These are phyloP conservation scores for Corapipo altera DNA, from an alignment of 2,113 vertebrate species.

Conservation along the genomic window DNA sequence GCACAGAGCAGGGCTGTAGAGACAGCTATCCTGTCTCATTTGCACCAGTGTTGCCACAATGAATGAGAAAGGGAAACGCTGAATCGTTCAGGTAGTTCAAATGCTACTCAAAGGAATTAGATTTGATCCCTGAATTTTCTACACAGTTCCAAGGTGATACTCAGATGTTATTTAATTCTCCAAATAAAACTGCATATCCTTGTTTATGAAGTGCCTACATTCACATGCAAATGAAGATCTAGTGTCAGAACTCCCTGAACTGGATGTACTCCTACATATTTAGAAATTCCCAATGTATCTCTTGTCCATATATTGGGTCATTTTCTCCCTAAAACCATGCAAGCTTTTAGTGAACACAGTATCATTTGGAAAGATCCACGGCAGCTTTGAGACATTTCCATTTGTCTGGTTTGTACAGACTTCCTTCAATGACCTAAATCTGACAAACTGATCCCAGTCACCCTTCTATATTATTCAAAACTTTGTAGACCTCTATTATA, in stretches of 20 bases:
- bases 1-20: not conserved
- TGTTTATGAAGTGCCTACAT: not conserved
- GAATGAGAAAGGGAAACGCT: not conserved
- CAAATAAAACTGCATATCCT: not conserved
- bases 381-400: not conserved
- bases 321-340: not conserved
- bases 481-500: not conserved
- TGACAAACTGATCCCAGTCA: not conserved
- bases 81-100: not conserved
- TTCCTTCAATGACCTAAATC: not conserved
- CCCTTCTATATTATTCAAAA: not conserved
- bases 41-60: not conserved
- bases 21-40: not conserved
- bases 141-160: not conserved
- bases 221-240: not conserved
- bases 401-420: not conserved
- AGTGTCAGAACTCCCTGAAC: not conserved
- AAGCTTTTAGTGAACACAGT: not conserved
- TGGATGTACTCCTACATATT: fast-evolving
- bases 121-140: not conserved
- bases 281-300: not conserved
- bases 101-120: not conserved
- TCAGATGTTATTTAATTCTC: not conserved
- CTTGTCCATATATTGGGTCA: not conserved
- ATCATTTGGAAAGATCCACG: not conserved